Conservation (phyloP, 2,797 vertebrate species). For the Acipenser transmontanus region DNA sequence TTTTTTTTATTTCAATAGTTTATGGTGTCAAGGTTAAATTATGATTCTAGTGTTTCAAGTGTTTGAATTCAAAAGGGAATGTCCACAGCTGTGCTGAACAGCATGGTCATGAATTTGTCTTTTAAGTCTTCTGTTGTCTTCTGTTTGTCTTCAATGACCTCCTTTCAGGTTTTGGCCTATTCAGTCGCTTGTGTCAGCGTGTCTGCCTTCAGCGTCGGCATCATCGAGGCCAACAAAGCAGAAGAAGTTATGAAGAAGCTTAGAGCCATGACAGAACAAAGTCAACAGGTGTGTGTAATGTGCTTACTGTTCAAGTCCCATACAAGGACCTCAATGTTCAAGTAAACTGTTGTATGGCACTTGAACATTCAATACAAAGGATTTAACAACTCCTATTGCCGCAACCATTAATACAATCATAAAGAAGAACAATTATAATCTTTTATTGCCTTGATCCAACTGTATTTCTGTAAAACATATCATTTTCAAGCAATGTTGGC, state of each 20-base stretch:
- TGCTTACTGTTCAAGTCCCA: neutral
- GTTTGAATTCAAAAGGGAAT: no score
- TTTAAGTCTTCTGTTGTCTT: no score
- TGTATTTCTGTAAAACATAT: no score
- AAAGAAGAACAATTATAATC: no score
- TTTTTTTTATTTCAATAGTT: no score
- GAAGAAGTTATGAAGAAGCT: slow-evolving; percentile 77
- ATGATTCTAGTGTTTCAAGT: no score
- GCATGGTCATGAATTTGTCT: no score
- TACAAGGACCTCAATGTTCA: neutral
- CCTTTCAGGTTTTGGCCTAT: slow-evolving; percentile 77
- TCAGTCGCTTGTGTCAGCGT: slow-evolving; percentile 71
- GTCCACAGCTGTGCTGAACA: no score
- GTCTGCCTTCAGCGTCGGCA: slow-evolving; percentile 72
- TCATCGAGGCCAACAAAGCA: slow-evolving; percentile 72
- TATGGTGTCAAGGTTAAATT: no score
- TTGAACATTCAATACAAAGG: neutral
- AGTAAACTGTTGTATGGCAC: neutral
- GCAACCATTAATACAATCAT: neutral
- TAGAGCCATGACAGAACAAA: slow-evolving; percentile 69
- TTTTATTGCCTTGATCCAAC: no score
- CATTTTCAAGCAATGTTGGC: no score
- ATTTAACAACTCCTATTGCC: neutral
- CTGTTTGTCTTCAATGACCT: no score
- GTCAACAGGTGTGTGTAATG: slow-evolving; percentile 73